Conservation (phyloP, 2,113 vertebrate genomes). For the Myocastor coypus region DNA sequence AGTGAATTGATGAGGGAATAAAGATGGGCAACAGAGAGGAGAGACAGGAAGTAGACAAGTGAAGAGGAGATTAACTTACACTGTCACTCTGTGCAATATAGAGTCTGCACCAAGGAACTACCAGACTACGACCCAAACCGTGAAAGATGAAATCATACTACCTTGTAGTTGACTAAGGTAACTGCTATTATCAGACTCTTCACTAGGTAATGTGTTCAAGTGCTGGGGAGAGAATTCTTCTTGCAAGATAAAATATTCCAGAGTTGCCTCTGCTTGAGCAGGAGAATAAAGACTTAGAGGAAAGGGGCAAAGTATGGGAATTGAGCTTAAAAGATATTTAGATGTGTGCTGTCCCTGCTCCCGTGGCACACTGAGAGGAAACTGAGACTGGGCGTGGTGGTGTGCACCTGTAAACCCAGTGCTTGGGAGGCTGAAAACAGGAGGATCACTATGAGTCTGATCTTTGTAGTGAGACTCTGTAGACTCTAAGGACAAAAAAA, state of each 20-base stretch:
- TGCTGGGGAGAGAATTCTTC: not conserved
- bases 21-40: not conserved
- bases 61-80: not conserved
- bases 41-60: not conserved
- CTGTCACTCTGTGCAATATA: not conserved
- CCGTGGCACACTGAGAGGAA: too few species aligned
- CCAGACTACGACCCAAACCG: not conserved
- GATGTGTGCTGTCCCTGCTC: not conserved
- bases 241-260: not conserved
- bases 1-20: not conserved
- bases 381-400: too few species aligned
- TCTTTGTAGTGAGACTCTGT: too few species aligned
- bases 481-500: too few species aligned
- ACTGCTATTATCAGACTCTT: not conserved
- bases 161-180: not conserved
- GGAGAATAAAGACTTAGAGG: not conserved
- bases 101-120: not conserved
- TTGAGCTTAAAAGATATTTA: not conserved
- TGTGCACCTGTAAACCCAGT: too few species aligned
- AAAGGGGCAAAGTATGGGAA: not conserved
- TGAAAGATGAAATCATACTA: not conserved
- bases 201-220: not conserved
- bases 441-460: too few species aligned
- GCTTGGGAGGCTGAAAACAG: too few species aligned
- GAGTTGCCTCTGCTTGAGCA: not conserved